Evolutionary conservation across 2,888 invertebrate species (phyloP).

Genomic region (Oligia latruncula): DNA sequence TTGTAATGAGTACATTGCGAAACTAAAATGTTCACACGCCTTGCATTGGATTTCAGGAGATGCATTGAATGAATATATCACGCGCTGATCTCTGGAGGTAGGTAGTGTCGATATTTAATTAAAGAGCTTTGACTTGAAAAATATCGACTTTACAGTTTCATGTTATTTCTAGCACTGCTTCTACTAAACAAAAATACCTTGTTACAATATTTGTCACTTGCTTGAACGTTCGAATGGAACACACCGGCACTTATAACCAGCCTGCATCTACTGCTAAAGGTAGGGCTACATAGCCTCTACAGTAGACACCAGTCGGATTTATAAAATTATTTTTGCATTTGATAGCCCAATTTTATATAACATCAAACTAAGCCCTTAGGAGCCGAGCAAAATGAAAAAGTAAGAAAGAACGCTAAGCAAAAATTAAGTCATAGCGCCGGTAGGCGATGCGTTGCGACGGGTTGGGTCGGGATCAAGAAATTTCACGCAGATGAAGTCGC

Average conservation of each 20-base stretch:
- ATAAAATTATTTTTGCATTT: neutral
- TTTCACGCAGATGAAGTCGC: neutral
- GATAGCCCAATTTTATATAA: neutral
- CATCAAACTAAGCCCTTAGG: too few relatives aligned
- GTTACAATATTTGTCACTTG: too few relatives aligned
- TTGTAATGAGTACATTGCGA: neutral
- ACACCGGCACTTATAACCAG: too few relatives aligned
- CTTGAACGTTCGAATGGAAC: too few relatives aligned
- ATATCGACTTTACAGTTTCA: too few relatives aligned
- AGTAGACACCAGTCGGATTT: neutral
- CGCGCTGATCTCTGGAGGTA: too few relatives aligned
- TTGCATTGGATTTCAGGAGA: neutral
- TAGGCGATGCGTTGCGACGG: neutral
- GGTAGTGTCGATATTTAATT: too few relatives aligned
- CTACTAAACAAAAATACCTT: too few relatives aligned
- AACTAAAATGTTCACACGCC: neutral
- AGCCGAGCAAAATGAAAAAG: neutral
- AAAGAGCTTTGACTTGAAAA: too few relatives aligned
- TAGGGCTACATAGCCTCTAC: too few relatives aligned
- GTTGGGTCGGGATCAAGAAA: neutral
- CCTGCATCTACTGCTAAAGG: too few relatives aligned
- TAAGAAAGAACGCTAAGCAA: neutral
- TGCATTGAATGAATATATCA: neutral
- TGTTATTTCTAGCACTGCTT: too few relatives aligned
- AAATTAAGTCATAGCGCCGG: neutral